Percentiles rank a stretch among this genome's conserved stretches.
Evolutionary conservation across 2,888 invertebrate genomes (phyloP).

Genomic region (Ormia ochracea): DNA sequence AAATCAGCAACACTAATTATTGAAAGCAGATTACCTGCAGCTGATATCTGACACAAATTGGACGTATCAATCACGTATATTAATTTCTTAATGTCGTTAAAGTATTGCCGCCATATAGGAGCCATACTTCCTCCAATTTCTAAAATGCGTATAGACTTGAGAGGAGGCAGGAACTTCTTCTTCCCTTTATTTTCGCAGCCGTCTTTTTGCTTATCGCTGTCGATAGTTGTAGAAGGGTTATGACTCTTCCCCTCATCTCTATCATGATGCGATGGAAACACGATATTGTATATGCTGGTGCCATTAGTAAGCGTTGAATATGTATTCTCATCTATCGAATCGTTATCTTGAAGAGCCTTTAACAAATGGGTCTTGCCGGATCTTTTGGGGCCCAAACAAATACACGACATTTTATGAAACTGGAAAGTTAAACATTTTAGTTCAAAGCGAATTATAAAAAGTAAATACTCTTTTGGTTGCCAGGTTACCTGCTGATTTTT

Average conservation of each 20-base stretch:
- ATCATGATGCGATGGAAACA: slow-evolving; percentile 75
- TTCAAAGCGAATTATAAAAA: not conserved
- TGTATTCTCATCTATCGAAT: slow-evolving; percentile 85
- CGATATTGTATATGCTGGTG: slow-evolving; percentile 84
- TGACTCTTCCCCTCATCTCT: slow-evolving; percentile 51
- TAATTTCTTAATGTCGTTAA: slow-evolving; percentile 81
- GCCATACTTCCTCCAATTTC: slow-evolving; percentile 91
- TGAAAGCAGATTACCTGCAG: slow-evolving; percentile 78
- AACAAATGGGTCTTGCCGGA: slow-evolving; percentile 89
- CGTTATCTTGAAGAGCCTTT: slow-evolving; percentile 83
- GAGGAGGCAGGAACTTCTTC: slow-evolving; percentile 73
- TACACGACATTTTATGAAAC: slow-evolving; percentile 72
- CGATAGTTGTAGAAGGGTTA: slow-evolving; percentile 7
- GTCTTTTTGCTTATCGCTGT: not conserved
- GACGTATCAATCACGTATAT: slow-evolving; percentile 90
- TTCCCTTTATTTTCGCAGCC: slow-evolving; percentile 65
- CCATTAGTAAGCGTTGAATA: slow-evolving; percentile 89
- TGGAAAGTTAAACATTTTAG: not conserved
- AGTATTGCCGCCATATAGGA: slow-evolving; percentile 88
- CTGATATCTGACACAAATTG: slow-evolving; percentile 90
- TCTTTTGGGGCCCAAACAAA: slow-evolving; percentile 88
- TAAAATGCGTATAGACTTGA: slow-evolving; percentile 78
- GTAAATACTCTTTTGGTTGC: slow-evolving; percentile 21
- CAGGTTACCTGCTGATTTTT: no score
- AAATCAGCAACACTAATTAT: not conserved